phyloP scores from a whole-genome alignment of 2,888 invertebrate species.

The Harmothoe impar region DNA sequence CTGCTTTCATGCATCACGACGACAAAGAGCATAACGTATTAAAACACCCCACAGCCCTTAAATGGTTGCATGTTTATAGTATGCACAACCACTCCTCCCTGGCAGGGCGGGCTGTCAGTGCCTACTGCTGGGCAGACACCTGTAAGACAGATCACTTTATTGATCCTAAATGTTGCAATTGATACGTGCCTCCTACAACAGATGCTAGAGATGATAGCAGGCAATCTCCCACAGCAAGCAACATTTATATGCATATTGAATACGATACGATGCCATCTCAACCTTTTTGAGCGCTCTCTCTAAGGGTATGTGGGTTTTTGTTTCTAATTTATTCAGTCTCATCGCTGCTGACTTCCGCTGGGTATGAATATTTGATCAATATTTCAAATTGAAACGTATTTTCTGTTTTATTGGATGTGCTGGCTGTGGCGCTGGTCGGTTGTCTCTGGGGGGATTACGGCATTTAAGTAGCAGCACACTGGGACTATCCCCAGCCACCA shows the following conservation, averaged over 20 bases:
- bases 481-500: not conserved
- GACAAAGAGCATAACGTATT: no score
- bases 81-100: not conserved
- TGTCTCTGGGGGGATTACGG: slow-evolving; percentile 9
- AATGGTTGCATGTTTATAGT: no score
- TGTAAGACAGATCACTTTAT: slow-evolving; percentile 9
- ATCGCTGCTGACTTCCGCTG: not conserved
- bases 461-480: not conserved
- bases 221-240: not conserved
- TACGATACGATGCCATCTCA: slow-evolving; percentile 1
- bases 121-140: not conserved
- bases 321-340: slow-evolving; percentile 25
- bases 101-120: not conserved
- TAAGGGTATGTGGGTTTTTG: not conserved
- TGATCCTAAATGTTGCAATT: not conserved
- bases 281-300: not conserved
- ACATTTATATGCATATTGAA: slow-evolving; percentile 55
- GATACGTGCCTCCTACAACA: not conserved
- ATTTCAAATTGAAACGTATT: slow-evolving; percentile 48
- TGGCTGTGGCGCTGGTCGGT: not conserved
- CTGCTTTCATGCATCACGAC: no score
- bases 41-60: no score
- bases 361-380: slow-evolving; percentile 43
- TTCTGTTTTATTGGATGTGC: slow-evolving; percentile 42
- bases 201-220: not conserved